Base-by-base conservation (phyloP, 23 tunicate species). In the Styela clava region DNA sequence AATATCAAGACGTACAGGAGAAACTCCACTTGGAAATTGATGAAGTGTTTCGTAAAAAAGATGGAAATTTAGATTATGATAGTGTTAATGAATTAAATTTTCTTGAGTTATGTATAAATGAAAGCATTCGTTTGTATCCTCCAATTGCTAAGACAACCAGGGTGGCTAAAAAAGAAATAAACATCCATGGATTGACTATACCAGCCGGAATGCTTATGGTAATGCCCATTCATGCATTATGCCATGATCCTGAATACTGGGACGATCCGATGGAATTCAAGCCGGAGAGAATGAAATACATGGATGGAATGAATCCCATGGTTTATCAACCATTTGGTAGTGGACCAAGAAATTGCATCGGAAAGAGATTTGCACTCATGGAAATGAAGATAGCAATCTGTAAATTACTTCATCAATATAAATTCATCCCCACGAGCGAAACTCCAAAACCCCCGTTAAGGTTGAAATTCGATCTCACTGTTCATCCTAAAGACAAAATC, bases 231-330 rank as follows among this genome's bases (percentile, higher is more conserved):
- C 83, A 77, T 51, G 90, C 86, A 1, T 16, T 91, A 65, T 51
- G 78, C 62, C 84, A 74, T 24, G 97, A 91, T 78, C 87, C 83
- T 27, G 87, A 86, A 63, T 82, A 81, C 25, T 91, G 90, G 90
- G 97, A 91, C 20, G 87, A 91, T 62, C 97, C 97, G 3, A 27
- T 33, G 12, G 28, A 64, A 20, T 91, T 63, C 44, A 82, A 82
- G 34, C 97, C 97, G 25, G 97, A 91, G 22, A 89, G 95, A 32
- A 79, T 89, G 85, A 83, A 73, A 79, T 82, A 89, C 30, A 89
- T 89, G 88, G 72, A 81, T 44, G 68, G 64, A 34, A 84, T 89
- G 71, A 88, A 89, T 51, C 88, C 85, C 0, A 73, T 89, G 83
- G 63, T 89, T 31, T 84, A 69, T 69, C 88, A 84, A 74, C 95